Evolutionary conservation across 2,888 invertebrate genomes (phyloP).

Genomic region (Blomia tropicalis): DNA sequence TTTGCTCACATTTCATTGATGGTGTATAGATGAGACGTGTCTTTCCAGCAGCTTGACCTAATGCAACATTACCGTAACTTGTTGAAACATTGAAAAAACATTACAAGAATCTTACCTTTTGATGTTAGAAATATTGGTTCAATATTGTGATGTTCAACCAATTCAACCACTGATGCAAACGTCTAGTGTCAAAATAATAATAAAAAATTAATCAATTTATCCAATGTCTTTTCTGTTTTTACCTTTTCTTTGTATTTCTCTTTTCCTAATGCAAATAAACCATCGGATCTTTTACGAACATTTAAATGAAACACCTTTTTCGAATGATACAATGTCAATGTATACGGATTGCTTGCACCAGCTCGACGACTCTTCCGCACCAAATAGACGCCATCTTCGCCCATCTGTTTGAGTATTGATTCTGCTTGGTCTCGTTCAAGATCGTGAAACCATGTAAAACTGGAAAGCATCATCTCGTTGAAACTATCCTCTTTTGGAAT

Average conservation of each 20-base stretch:
- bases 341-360: slow-evolving; percentile 31
- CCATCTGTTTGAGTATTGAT: slow-evolving; percentile 25
- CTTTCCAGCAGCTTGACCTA: slow-evolving; percentile 19
- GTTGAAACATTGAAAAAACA: not conserved
- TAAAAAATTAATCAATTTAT: not conserved
- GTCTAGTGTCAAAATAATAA: slow-evolving; percentile 27
- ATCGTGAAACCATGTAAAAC: slow-evolving; percentile 31
- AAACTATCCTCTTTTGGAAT: slow-evolving; percentile 9
- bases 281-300: slow-evolving; percentile 30
- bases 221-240: slow-evolving; percentile 11
- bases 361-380: slow-evolving; percentile 31
- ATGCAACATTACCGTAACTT: not conserved
- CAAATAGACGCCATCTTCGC: slow-evolving; percentile 29
- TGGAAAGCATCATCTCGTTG: not conserved
- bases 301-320: slow-evolving; percentile 31
- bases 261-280: slow-evolving; percentile 31
- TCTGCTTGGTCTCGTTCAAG: slow-evolving; percentile 31
- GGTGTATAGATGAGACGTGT: slow-evolving; percentile 21
- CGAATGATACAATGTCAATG: slow-evolving; percentile 30
- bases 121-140: slow-evolving; percentile 31
- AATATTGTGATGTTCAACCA: slow-evolving; percentile 30
- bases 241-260: slow-evolving; percentile 32
- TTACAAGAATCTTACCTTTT: slow-evolving; percentile 26
- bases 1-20: too few relatives aligned
- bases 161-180: slow-evolving; percentile 29